A percentile compares a stretch with the other conserved stretches of the same genome.
Evolutionary conservation across 2,113 vertebrate genomes (phyloP).

Genomic region (Cynopterus brachyotis): DNA sequence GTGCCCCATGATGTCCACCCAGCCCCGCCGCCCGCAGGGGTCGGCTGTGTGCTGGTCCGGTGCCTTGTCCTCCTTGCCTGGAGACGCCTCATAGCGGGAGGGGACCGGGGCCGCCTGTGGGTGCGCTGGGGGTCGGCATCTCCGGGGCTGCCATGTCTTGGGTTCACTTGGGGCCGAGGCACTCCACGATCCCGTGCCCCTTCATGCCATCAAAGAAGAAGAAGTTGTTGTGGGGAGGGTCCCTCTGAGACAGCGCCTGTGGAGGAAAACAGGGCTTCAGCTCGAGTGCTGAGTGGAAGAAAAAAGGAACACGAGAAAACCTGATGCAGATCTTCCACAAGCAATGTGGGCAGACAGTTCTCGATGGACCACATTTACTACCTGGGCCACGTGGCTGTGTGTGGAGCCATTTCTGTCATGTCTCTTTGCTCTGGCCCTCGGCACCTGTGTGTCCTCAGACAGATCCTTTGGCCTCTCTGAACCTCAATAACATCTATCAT

Average conservation of each 20-base stretch:
- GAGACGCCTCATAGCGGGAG: background rate
- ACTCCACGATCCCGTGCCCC: slow-evolving; percentile 92
- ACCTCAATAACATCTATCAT: background rate
- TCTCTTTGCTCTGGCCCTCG: background rate
- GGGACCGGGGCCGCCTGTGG: background rate
- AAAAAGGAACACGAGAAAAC: background rate
- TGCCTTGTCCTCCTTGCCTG: background rate
- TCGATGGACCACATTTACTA: rapidly evolving
- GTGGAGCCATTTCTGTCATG: background rate
- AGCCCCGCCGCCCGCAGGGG: rapidly evolving
- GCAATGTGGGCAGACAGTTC: background rate
- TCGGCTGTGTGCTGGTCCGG: background rate
- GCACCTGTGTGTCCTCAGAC: background rate
- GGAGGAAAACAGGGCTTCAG: background rate
- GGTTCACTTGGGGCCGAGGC: slow-evolving; percentile 87
- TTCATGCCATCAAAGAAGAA: slow-evolving; percentile 95
- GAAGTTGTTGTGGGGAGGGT: slow-evolving; percentile 94
- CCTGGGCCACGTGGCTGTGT: rapidly evolving
- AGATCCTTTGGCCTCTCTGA: background rate
- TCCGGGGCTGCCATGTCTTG: rapidly evolving
- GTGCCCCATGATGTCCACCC: background rate
- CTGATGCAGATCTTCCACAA: background rate
- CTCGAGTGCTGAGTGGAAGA: background rate
- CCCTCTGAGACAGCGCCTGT: slow-evolving; percentile 94
- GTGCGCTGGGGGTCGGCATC: rapidly evolving